Evolutionary conservation across 2,113 vertebrate genomes (phyloP).

Genomic region (Kryptolebias marmoratus): DNA sequence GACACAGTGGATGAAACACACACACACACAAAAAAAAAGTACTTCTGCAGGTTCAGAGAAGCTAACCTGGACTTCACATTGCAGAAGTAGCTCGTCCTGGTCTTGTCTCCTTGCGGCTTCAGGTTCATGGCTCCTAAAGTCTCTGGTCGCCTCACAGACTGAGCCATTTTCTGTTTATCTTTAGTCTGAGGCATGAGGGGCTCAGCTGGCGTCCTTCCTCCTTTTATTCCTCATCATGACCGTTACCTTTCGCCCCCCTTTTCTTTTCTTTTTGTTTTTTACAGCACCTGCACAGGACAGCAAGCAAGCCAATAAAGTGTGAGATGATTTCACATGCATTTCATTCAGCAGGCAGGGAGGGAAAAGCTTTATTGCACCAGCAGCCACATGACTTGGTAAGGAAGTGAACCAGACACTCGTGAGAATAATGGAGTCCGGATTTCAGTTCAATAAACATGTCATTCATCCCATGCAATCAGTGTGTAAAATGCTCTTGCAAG

Average conservation of each 20-base stretch:
- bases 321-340: slow-evolving; percentile 22
- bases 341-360: background rate
- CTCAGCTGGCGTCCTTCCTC: slow-evolving; percentile 66
- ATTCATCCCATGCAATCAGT: slow-evolving; percentile 13
- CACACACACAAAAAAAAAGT: background rate
- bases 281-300: slow-evolving; percentile 54
- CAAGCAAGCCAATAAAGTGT: slow-evolving; percentile 23
- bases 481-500: background rate
- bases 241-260: slow-evolving; percentile 13
- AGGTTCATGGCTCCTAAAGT: slow-evolving; percentile 67
- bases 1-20: background rate
- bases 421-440: slow-evolving; percentile 26
- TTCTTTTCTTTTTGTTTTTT: slow-evolving; percentile 11
- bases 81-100: slow-evolving; percentile 79
- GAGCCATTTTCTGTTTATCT: slow-evolving; percentile 60
- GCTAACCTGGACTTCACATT: slow-evolving; percentile 81
- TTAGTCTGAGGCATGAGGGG: slow-evolving; percentile 38
- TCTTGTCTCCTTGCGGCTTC: slow-evolving; percentile 66
- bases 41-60: slow-evolving; percentile 6
- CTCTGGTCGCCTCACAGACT: slow-evolving; percentile 59
- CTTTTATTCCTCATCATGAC: slow-evolving; percentile 70
- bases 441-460: slow-evolving; percentile 22
- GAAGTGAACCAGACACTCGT: slow-evolving; percentile 27
- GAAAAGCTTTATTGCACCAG: background rate
- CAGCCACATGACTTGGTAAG: slow-evolving; percentile 36